Percentiles rank a stretch among this genome's conserved stretches.
Evolutionary conservation across 2,113 vertebrate genomes (phyloP).

Genomic region (Oryzias curvinotus): DNA sequence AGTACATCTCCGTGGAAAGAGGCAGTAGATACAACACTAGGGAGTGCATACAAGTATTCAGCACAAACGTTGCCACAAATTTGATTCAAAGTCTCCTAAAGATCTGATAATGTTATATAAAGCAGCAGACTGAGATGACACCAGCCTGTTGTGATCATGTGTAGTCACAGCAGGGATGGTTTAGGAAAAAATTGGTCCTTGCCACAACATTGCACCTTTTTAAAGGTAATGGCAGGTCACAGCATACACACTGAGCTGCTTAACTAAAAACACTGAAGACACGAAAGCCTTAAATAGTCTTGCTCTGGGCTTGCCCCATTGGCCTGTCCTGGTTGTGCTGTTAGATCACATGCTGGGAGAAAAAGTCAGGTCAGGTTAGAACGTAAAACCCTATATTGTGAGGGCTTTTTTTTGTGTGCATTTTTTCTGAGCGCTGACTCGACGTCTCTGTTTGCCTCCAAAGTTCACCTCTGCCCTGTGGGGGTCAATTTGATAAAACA

Average conservation of each 20-base stretch:
- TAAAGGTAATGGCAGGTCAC: conserved; percentile 10
- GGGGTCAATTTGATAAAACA: conserved; percentile 44
- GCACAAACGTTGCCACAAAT: conserved; percentile 17
- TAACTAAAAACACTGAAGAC: conserved; percentile 7
- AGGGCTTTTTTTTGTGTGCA: not conserved
- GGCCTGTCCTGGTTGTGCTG: conserved; percentile 35
- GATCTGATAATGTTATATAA: conserved; percentile 24
- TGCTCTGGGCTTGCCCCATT: conserved; percentile 35
- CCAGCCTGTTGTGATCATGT: conserved; percentile 20
- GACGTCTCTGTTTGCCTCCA: conserved; percentile 18
- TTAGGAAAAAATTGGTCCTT: conserved; percentile 32
- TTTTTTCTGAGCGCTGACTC: conserved; percentile 42
- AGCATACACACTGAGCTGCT: conserved; percentile 15
- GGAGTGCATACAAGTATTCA: conserved; percentile 14
- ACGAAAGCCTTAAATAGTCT: conserved; percentile 27
- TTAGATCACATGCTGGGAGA: conserved; percentile 15
- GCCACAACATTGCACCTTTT: conserved; percentile 49
- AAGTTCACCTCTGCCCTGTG: conserved; percentile 41
- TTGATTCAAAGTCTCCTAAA: conserved; percentile 21
- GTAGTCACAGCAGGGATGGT: conserved; percentile 35
- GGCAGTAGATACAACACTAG: conserved; percentile 19
- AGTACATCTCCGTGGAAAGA: conserved; percentile 35
- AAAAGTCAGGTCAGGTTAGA: conserved; percentile 32
- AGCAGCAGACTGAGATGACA: conserved; percentile 29
- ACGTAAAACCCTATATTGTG: conserved; percentile 25